phyloP scores from a whole-genome alignment of 2,888 invertebrate species.

The Cremastobaeus sp. region DNA sequence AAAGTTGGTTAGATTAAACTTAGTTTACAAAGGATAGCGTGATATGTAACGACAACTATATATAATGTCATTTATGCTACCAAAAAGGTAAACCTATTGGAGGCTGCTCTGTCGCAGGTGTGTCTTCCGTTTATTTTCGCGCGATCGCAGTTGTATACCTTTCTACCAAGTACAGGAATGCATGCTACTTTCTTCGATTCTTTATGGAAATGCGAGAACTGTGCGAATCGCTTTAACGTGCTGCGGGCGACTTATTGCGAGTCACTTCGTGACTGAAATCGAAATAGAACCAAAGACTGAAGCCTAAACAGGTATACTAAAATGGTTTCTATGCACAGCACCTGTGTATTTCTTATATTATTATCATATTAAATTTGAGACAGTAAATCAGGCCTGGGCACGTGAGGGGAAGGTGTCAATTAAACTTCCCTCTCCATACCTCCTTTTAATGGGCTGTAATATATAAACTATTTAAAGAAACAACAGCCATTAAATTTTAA shows the following conservation, averaged over 20 bases:
- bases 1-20: slow-evolving; percentile 43
- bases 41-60: slow-evolving; percentile 63
- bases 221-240: slow-evolving; percentile 69
- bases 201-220: slow-evolving; percentile 75
- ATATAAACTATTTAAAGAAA: too few relatives aligned
- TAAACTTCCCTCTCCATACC: too few relatives aligned
- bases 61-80: slow-evolving; percentile 65
- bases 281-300: slow-evolving; percentile 8
- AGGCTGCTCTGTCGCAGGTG: slow-evolving; percentile 62
- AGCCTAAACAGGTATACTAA: slow-evolving; percentile 44
- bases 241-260: slow-evolving; percentile 43
- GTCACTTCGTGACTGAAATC: slow-evolving; percentile 50
- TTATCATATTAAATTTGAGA: slow-evolving; percentile 64
- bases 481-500: too few relatives aligned
- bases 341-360: slow-evolving; percentile 71
- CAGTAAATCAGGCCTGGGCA: too few relatives aligned
- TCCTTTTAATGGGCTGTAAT: too few relatives aligned
- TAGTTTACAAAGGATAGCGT: slow-evolving; percentile 51
- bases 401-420: too few relatives aligned
- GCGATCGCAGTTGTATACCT: slow-evolving; percentile 37
- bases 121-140: slow-evolving; percentile 64
- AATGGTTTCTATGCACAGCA: slow-evolving; percentile 64
- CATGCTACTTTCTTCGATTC: slow-evolving; percentile 72
- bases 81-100: slow-evolving; percentile 50
- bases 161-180: slow-evolving; percentile 64